These are phyloP conservation scores for Baryphthengus martii DNA, from an alignment of 2,113 vertebrate species.

Conservation along the genomic window DNA sequence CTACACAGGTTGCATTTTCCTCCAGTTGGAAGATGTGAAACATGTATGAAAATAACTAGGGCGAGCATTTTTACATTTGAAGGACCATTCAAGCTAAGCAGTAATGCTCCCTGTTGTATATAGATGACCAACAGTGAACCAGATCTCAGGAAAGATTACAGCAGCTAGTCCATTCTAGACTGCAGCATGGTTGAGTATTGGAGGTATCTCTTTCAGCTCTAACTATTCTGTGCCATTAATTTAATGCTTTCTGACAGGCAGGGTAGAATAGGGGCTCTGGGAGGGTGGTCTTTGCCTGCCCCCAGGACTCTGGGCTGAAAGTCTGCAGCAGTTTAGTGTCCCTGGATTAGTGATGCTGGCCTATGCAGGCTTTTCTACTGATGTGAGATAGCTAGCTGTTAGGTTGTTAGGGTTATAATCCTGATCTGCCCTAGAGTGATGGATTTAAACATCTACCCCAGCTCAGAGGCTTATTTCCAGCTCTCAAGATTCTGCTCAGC, in stretches of 20 bases:
- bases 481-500: not conserved
- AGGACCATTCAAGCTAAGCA: not conserved
- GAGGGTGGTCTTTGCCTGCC: not conserved
- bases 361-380: not conserved
- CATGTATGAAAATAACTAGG: not conserved
- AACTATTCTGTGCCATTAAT: not conserved
- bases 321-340: not conserved
- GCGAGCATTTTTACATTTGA: not conserved
- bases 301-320: accelerated
- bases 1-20: not conserved
- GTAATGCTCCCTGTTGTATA: not conserved
- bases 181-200: not conserved
- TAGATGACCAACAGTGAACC: not conserved
- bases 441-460: not conserved
- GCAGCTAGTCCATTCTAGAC: not conserved
- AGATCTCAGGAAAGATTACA: not conserved
- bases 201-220: not conserved
- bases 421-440: not conserved
- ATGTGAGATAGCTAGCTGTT: not conserved
- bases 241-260: not conserved
- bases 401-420: not conserved
- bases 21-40: not conserved
- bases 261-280: not conserved
- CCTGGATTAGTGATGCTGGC: not conserved
- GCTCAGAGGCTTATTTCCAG: not conserved